phyloP scores from a whole-genome alignment of 1,140 invertebrate species.

The Drosophila erecta region DNA sequence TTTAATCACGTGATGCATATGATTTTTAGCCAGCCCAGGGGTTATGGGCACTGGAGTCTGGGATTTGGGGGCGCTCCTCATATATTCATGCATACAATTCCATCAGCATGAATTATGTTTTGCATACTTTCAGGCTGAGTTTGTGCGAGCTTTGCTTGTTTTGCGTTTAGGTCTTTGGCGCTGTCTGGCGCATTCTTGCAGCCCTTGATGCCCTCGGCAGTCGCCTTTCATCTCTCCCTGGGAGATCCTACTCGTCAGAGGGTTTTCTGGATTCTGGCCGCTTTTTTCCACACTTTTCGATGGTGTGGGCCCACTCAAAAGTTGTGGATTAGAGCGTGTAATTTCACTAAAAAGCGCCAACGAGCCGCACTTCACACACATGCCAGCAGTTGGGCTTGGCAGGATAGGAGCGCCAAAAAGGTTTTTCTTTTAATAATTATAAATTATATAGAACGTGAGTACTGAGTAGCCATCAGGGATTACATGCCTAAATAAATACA shows the following conservation, averaged over 20 bases:
- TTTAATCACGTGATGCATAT: constrained; percentile 84
- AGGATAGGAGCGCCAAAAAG: not conserved
- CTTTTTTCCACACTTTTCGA: constrained; percentile 22
- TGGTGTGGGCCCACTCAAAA: constrained; percentile 59
- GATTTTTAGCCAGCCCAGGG: constrained; percentile 72
- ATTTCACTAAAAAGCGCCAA: constrained; percentile 69
- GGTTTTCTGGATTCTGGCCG: not conserved
- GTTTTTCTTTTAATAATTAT: too few species aligned
- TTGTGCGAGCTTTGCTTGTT: constrained; percentile 43
- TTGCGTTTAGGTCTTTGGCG: constrained; percentile 66
- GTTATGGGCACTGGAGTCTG: constrained; percentile 1
- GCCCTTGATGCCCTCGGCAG: constrained; percentile 66
- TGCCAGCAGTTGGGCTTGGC: not conserved
- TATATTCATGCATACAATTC: constrained; percentile 73
- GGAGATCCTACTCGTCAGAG: constrained; percentile 30
- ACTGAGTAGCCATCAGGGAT: too few species aligned
- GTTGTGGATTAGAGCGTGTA: constrained; percentile 79
- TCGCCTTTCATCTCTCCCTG: constrained; percentile 70
- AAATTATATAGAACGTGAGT: too few species aligned
- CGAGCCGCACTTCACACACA: constrained; percentile 53
- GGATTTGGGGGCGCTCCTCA: not conserved
- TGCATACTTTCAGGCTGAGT: constrained; percentile 65
- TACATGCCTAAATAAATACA: too few species aligned
- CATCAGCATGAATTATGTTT: constrained; percentile 84
- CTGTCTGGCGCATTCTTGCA: constrained; percentile 67